Evolutionary conservation across 2,113 vertebrate genomes (phyloP).

Genomic region (Paradisaea rubra): DNA sequence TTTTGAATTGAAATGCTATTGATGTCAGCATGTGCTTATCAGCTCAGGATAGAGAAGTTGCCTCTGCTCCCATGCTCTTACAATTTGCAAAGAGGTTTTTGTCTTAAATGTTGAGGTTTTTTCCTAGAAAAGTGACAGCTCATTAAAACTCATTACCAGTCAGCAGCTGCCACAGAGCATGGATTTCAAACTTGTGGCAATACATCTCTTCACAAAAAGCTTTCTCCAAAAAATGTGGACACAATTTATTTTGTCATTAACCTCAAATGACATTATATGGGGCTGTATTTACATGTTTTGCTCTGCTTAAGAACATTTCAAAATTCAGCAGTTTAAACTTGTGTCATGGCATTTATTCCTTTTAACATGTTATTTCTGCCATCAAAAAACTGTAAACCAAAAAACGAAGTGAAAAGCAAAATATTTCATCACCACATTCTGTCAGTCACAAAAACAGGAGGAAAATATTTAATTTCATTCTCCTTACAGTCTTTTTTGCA

Average conservation of each 20-base stretch:
- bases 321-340: slow-evolving; percentile 55
- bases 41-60: slow-evolving; percentile 25
- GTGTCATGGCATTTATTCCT: slow-evolving; percentile 13
- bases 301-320: slow-evolving; percentile 40
- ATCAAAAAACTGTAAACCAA: background rate
- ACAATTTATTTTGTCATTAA: slow-evolving; percentile 70
- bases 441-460: background rate
- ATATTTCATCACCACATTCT: background rate
- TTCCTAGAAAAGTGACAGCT: slow-evolving; percentile 61
- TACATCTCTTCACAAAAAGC: slow-evolving; percentile 55
- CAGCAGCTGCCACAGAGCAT: slow-evolving; percentile 60
- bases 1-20: slow-evolving; percentile 61
- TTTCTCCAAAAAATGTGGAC: slow-evolving; percentile 53
- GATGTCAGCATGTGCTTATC: slow-evolving; percentile 40
- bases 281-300: slow-evolving; percentile 47
- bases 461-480: background rate
- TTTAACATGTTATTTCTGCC: background rate
- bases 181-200: slow-evolving; percentile 66
- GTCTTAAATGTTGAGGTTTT: slow-evolving; percentile 49
- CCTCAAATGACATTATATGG: slow-evolving; percentile 49
- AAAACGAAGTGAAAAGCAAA: background rate
- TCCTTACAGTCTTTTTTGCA: background rate
- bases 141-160: slow-evolving; percentile 73
- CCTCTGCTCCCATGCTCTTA: slow-evolving; percentile 33
- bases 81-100: slow-evolving; percentile 58